phyloP scores from a whole-genome alignment of 2,888 invertebrate genomes.

The Myopa tessellatipennis region DNA sequence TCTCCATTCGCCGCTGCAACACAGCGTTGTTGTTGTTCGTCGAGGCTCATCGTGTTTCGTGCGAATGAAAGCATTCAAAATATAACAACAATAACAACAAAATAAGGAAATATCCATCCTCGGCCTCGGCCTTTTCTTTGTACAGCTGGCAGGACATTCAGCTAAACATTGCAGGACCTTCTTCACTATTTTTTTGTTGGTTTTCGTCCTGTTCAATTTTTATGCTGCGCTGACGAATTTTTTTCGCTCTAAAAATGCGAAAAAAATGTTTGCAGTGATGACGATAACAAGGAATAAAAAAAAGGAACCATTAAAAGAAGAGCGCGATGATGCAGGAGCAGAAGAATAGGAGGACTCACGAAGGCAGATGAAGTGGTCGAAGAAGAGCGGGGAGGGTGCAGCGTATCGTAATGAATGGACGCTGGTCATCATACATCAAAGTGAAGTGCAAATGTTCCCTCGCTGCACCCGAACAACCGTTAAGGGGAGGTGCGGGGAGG shows the following conservation, averaged over 20 bases:
- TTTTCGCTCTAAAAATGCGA: background rate
- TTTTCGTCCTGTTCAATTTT: slow-evolving; percentile 10
- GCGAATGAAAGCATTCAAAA: background rate
- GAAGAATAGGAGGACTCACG: background rate
- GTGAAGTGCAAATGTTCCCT: slow-evolving; percentile 60
- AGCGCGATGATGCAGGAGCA: no score
- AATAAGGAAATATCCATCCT: background rate
- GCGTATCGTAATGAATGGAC: slow-evolving; percentile 34
- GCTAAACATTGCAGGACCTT: slow-evolving; percentile 6
- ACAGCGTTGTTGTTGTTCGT: background rate
- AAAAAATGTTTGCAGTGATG: background rate
- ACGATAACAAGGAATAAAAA: background rate
- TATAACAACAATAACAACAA: background rate
- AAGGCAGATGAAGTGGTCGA: background rate
- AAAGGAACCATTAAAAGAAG: background rate
- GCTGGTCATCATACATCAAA: slow-evolving; percentile 65
- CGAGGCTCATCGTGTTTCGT: background rate
- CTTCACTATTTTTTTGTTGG: background rate
- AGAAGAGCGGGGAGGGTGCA: background rate
- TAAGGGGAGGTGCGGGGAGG: background rate
- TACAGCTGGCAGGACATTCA: slow-evolving; percentile 15
- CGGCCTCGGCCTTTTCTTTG: background rate
- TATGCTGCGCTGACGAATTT: slow-evolving; percentile 20
- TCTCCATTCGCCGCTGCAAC: background rate
- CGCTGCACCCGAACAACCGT: slow-evolving; percentile 27